phyloP scores from a whole-genome alignment of 1,140 invertebrate species.

The Brachionus paranguensis region DNA sequence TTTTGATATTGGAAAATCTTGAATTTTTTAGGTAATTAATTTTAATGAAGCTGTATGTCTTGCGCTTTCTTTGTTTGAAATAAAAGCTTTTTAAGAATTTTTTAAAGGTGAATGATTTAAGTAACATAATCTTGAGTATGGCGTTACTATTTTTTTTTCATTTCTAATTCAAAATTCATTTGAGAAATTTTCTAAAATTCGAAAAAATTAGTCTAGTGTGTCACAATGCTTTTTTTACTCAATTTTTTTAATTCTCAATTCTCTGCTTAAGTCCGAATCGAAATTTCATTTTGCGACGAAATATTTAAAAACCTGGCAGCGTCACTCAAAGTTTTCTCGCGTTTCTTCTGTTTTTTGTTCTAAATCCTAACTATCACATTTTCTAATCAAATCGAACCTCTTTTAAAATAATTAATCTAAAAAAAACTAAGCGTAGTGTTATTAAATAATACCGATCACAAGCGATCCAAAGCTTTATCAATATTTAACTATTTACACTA shows the following conservation, averaged over 20 bases:
- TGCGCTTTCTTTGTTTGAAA: background rate
- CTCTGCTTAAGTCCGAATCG: background rate
- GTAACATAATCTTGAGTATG: slow-evolving; percentile 1
- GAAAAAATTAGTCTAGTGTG: slow-evolving; percentile 24
- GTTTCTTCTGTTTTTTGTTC: background rate
- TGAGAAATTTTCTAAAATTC: background rate
- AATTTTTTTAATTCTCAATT: background rate
- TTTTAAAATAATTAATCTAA: too few relatives aligned
- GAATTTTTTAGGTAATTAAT: background rate
- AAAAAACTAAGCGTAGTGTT: too few relatives aligned
- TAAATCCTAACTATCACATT: background rate
- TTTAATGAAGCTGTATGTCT: slow-evolving; percentile 10
- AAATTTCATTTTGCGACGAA: background rate
- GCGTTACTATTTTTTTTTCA: slow-evolving; percentile 27
- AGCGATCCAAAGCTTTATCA: too few relatives aligned
- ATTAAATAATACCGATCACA: too few relatives aligned
- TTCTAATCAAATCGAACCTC: too few relatives aligned
- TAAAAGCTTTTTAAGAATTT: background rate
- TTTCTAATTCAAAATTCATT: background rate
- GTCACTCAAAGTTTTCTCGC: background rate
- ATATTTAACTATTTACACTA: background rate
- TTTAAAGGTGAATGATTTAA: slow-evolving; percentile 19
- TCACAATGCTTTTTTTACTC: background rate
- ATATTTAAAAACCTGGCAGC: background rate
- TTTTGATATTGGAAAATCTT: background rate